Base-by-base conservation (phyloP, 1,140 invertebrate genomes). In the fruit fly (Drosophila melanogaster) region DNA sequence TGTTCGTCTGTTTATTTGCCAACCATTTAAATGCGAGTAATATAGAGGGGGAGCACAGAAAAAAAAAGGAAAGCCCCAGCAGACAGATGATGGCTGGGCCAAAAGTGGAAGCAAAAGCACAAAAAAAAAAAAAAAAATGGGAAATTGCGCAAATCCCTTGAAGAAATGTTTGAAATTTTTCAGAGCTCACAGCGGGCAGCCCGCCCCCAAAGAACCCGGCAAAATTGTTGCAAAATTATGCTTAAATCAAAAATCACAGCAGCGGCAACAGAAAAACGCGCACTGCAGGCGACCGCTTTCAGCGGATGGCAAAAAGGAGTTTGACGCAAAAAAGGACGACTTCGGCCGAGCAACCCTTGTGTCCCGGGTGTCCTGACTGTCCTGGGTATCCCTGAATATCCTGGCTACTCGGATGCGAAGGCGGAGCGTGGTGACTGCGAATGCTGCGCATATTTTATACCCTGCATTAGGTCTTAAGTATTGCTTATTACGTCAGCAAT, bases 231-330 rank as follows among this genome's bases (percentile, higher is more conserved):
- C 84, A 55, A 89, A 89, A 89, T 89, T 89, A 89, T 89, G 84
- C 84, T 89, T 89, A 89, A 89, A 89, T 89, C 84, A 89, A 89
- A 89, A 89, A 89, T 89, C 84, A 89, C 69, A 84, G 80, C 79
- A 54, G 75, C 57, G 72, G 72, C 73, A 76, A 76, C 24, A 55
- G 17, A 30, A 57, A 30, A 57, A 43, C 51, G 57, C 43, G 46
- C 75, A 71, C 75, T 77, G 75, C 75, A 70, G 75, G 75, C 74
- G 64, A 54, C 62, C 72, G 15, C 15, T 47, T 47, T 26, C 43
- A 44, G 40, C n/a, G 40, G n/a, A 2, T 38, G 1, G 37, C 14
- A 17, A 41, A 41, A 41, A n/a, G 14, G n/a, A 41, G 1, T 30
- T 30, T 3, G 30, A 0, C 30, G 4, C 46, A 35, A 57, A 59